Evolutionary conservation across 2,113 vertebrate genomes (phyloP).

Genomic region (Illadopsis cleaveri): DNA sequence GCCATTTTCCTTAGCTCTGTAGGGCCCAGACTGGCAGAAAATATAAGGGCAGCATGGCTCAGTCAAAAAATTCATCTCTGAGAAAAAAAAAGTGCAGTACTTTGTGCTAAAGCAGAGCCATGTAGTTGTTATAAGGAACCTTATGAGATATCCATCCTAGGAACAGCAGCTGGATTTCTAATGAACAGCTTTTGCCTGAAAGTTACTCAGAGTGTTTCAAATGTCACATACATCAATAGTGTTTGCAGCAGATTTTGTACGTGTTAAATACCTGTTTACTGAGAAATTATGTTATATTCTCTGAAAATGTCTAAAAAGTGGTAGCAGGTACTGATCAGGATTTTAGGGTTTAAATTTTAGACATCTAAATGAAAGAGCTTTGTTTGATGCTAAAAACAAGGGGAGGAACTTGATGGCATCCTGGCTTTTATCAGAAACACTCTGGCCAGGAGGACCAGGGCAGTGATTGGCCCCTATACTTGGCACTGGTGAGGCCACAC

Average conservation of each 20-base stretch:
- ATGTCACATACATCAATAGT: background rate
- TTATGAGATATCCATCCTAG: background rate
- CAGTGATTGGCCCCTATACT: background rate
- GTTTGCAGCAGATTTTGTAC: background rate
- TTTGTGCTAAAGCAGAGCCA: background rate
- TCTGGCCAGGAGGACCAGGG: background rate
- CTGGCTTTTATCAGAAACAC: background rate
- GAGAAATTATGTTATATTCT: background rate
- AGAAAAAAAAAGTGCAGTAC: fast-evolving
- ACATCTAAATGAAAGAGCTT: background rate
- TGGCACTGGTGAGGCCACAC: fast-evolving
- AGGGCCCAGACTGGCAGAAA: background rate
- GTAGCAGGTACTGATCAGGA: background rate
- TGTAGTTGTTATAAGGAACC: background rate
- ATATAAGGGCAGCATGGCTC: background rate
- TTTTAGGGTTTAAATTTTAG: background rate
- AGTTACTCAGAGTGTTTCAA: background rate
- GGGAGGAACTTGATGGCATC: background rate
- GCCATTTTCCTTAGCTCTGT: background rate
- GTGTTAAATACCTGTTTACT: background rate
- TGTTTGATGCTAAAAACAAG: background rate
- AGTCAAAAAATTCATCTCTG: background rate
- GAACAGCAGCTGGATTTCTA: background rate
- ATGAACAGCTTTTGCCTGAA: background rate
- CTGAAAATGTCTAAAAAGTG: background rate